Evolutionary conservation across 2,113 vertebrate species (phyloP).

Genomic region (Semnornis frantzii): DNA sequence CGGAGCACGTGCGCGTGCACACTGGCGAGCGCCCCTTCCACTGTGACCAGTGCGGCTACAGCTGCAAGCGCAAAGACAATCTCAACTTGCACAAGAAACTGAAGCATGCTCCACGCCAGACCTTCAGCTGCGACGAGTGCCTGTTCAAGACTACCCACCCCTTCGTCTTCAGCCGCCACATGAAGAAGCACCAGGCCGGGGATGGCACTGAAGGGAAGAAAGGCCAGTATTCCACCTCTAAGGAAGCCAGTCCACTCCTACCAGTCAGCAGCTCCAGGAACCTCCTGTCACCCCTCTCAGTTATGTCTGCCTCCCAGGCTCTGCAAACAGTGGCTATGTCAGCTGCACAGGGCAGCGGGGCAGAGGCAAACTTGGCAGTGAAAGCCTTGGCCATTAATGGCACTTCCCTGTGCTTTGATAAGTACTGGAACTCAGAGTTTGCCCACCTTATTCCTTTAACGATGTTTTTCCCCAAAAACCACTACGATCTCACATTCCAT

Average conservation of each 20-base stretch:
- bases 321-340: slow-evolving; percentile 95
- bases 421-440: slow-evolving; percentile 93
- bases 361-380: slow-evolving; percentile 75
- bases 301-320: slow-evolving; percentile 94
- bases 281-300: slow-evolving; percentile 88
- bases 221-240: slow-evolving; percentile 66
- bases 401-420: slow-evolving; percentile 83
- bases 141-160: slow-evolving; percentile 98
- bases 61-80: slow-evolving; percentile 99
- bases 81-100: slow-evolving; percentile 99
- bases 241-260: slow-evolving; percentile 71
- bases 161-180: slow-evolving; percentile 96
- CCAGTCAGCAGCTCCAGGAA: slow-evolving; percentile 82
- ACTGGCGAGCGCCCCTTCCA: slow-evolving; percentile 99
- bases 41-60: slow-evolving; percentile 99
- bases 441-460: slow-evolving; percentile 97
- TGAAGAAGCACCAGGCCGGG: slow-evolving; percentile 94
- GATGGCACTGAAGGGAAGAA: slow-evolving; percentile 79
- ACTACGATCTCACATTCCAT: slow-evolving; percentile 91
- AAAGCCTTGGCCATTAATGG: slow-evolving; percentile 82
- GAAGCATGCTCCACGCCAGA: slow-evolving; percentile 97
- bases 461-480: slow-evolving; percentile 91
- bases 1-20: slow-evolving; percentile 98
- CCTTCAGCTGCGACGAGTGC: slow-evolving; percentile 94
- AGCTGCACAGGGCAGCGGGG: slow-evolving; percentile 77